These are phyloP conservation scores for Drepanosiphum platanoidis DNA, from an alignment of 2,888 invertebrate genomes.

Conservation along the genomic window DNA sequence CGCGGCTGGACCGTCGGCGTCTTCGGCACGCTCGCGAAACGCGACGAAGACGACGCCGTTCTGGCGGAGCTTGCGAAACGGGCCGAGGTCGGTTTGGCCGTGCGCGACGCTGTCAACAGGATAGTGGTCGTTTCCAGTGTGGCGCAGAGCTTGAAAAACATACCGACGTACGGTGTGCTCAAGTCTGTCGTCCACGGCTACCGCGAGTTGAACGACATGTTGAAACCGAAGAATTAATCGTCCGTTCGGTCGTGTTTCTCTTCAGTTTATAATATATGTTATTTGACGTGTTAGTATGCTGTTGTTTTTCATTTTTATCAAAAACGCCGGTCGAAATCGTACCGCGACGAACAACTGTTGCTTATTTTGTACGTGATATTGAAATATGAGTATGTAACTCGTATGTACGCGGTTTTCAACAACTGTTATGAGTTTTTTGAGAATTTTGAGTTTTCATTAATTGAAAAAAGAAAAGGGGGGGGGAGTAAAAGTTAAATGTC, in stretches of 20 bases:
- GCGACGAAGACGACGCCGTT: conserved; percentile 72
- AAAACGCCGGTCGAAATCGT: background rate
- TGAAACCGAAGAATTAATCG: conserved; percentile 65
- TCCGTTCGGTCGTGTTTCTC: background rate
- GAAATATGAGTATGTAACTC: no score
- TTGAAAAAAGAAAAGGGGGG: no score
- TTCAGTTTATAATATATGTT: background rate
- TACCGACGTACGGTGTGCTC: conserved; percentile 83
- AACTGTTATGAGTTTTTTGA: no score
- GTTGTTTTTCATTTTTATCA: background rate
- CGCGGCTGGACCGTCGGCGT: no score
- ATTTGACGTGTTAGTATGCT: no score
- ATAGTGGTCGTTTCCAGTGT: conserved; percentile 91
- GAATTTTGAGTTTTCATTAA: no score
- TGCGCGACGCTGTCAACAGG: conserved; percentile 74
- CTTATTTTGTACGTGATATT: no score
- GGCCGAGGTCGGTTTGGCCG: conserved; percentile 68
- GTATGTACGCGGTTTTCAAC: no score
- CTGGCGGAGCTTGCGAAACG: conserved; percentile 81
- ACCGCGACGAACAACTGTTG: no score
- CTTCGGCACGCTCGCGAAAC: no score
- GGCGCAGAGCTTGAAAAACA: conserved; percentile 88
- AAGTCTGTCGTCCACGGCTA: conserved; percentile 86
- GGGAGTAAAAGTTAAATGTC: no score
- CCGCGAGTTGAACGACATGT: conserved; percentile 84